These are phyloP conservation scores for Lerista edwardsae DNA, from an alignment of 2,797 vertebrate genomes.

Conservation along the genomic window DNA sequence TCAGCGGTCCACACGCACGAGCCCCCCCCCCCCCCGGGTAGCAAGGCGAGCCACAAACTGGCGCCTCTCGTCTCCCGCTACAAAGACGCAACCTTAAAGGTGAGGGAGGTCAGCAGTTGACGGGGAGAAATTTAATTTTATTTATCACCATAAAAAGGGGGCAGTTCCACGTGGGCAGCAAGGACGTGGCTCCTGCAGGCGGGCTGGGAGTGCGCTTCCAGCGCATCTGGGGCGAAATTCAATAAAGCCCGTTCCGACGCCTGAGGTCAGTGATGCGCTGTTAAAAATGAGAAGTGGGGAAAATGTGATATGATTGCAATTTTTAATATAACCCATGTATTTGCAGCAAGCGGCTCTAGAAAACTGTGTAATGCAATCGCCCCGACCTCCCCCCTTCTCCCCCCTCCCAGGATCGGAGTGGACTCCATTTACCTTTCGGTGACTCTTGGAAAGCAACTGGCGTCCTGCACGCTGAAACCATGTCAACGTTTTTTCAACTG, in stretches of 20 bases:
- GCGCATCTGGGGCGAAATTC: constrained; percentile 86
- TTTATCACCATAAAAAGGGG: constrained; percentile 78
- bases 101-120: constrained; percentile 64
- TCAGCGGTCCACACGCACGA: constrained; percentile 34
- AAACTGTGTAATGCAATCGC: constrained; percentile 78
- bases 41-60: constrained; percentile 40
- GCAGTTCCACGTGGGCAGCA: constrained; percentile 79
- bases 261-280: constrained; percentile 87
- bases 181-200: constrained; percentile 79
- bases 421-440: constrained; percentile 75
- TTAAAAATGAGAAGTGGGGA: constrained; percentile 70
- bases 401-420: constrained; percentile 69
- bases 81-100: constrained; percentile 76
- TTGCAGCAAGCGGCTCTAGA: constrained; percentile 78
- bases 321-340: constrained; percentile 85
- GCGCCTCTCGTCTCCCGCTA: constrained; percentile 47
- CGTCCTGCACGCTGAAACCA: constrained; percentile 58
- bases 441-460: constrained; percentile 73
- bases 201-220: constrained; percentile 75
- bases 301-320: constrained; percentile 80
- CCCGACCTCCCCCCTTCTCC: constrained; percentile 51
- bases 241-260: constrained; percentile 87
- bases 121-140: constrained; percentile 80
- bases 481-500: constrained; percentile 60
- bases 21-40: constrained; percentile 53